phyloP scores from a whole-genome alignment of 2,797 vertebrate genomes.

The Coreius guichenoti region DNA sequence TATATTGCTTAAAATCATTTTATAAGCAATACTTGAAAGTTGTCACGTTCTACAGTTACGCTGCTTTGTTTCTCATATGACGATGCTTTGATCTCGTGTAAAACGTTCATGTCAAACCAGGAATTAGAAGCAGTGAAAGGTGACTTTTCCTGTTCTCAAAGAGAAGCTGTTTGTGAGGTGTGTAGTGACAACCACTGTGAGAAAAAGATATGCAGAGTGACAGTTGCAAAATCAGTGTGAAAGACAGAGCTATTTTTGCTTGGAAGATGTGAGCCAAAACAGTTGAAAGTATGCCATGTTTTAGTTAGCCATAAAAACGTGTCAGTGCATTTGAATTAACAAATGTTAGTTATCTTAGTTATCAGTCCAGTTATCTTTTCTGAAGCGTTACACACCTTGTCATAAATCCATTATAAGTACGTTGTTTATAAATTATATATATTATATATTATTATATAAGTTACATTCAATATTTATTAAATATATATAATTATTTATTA shows the following conservation, averaged over 20 bases:
- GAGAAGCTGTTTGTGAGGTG: background rate
- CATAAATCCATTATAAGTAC: constrained; percentile 16
- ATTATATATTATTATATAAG: no score
- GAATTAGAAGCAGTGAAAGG: constrained; percentile 39
- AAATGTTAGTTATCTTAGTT: no score
- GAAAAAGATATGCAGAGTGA: background rate
- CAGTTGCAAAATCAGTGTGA: background rate
- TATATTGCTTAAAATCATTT: no score
- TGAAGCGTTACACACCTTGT: constrained; percentile 23
- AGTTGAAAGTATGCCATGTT: background rate
- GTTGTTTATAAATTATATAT: background rate
- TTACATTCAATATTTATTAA: no score
- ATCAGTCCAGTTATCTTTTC: background rate
- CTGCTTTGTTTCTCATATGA: background rate
- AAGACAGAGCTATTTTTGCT: constrained; percentile 20
- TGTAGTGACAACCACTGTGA: background rate
- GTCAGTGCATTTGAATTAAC: background rate
- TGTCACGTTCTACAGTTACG: background rate
- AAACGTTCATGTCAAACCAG: background rate
- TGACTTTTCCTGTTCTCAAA: constrained; percentile 47
- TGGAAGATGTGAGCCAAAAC: background rate
- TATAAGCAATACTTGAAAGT: background rate
- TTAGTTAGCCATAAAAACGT: background rate
- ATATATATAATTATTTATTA: background rate
- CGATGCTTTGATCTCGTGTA: background rate